phyloP scores from a whole-genome alignment of 2,888 invertebrate genomes.

The Homarus gammarus region DNA sequence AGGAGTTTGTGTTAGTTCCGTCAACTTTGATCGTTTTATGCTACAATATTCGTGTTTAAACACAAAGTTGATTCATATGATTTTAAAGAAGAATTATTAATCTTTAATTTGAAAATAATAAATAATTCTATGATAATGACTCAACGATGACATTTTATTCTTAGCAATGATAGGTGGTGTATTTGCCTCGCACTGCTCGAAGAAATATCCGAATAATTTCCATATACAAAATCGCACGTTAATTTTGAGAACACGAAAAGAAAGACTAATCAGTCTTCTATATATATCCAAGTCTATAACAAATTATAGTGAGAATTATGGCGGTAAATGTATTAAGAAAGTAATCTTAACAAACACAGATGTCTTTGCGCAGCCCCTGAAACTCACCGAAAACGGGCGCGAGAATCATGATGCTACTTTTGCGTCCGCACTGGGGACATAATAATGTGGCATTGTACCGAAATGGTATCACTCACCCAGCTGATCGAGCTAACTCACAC shows the following conservation, averaged over 20 bases:
- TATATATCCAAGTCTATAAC: background rate
- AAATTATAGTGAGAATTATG: background rate
- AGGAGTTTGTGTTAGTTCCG: slow-evolving; percentile 69
- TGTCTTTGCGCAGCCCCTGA: slow-evolving; percentile 40
- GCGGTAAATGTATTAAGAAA: slow-evolving; percentile 44
- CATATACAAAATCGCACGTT: slow-evolving; percentile 8
- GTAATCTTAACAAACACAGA: slow-evolving; percentile 75
- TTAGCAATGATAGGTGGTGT: slow-evolving; percentile 57
- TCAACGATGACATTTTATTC: slow-evolving; percentile 38
- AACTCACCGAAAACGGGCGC: slow-evolving; percentile 74
- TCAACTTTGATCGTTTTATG: slow-evolving; percentile 26
- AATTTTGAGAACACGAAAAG: background rate
- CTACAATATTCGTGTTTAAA: background rate
- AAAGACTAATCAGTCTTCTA: slow-evolving; percentile 41
- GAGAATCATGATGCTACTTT: slow-evolving; percentile 53
- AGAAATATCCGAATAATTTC: slow-evolving; percentile 39
- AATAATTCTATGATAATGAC: background rate
- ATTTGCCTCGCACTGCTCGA: slow-evolving; percentile 4
- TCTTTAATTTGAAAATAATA: slow-evolving; percentile 2
- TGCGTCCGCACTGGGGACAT: slow-evolving; percentile 57
- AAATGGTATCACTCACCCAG: background rate
- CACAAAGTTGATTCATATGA: background rate
- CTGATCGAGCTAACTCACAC: background rate
- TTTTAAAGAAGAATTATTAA: slow-evolving; percentile 47
- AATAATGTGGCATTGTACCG: background rate